phyloP scores from a whole-genome alignment of 2,797 vertebrate genomes.

The Champsocephalus gunnari region DNA sequence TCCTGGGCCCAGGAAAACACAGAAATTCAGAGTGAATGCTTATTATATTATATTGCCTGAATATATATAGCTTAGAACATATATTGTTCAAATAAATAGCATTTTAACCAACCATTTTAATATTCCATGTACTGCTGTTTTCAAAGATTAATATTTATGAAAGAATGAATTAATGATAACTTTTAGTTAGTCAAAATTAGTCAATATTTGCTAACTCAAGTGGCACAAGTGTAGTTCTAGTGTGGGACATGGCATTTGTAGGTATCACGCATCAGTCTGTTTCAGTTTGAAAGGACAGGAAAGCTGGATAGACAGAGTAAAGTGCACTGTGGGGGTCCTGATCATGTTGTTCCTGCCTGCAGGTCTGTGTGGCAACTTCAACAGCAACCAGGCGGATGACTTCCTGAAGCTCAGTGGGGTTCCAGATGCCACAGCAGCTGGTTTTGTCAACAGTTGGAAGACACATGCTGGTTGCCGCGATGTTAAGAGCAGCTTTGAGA shows the following conservation, averaged over 20 bases:
- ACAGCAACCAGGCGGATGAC: conserved; percentile 79
- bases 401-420: conserved; percentile 77
- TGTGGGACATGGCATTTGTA: not conserved
- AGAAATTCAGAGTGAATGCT: no score
- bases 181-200: not conserved
- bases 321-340: not conserved
- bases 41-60: no score
- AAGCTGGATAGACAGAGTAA: not conserved
- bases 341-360: not conserved
- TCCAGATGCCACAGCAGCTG: conserved; percentile 73
- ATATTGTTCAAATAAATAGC: no score
- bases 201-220: not conserved
- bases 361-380: conserved; percentile 85
- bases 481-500: conserved; percentile 69
- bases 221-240: not conserved
- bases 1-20: no score
- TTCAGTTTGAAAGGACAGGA: not conserved
- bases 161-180: not conserved
- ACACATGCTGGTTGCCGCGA: conserved; percentile 70
- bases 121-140: not conserved
- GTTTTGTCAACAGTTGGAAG: conserved; percentile 84
- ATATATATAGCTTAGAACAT: no score
- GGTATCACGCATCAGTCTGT: not conserved
- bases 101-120: not conserved
- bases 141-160: not conserved